Evolutionary conservation across 2,888 invertebrate species (phyloP), one percentile per base, ranked within the genome.

Genomic region (Dione vanillae): DNA sequence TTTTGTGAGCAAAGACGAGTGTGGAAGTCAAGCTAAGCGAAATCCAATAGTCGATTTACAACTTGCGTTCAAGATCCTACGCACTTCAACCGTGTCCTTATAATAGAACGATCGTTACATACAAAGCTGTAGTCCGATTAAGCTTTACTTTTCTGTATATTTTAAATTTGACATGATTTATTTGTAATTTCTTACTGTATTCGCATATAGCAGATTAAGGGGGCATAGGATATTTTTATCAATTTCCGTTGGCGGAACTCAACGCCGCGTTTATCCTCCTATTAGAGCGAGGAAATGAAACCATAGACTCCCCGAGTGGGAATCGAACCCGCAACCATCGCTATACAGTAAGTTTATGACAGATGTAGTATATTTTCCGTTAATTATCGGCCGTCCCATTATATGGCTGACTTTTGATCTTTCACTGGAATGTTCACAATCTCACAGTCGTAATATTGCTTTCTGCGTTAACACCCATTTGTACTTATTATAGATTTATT

Each of bases 1-100:
- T 84, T 88, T 92, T 91, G 92, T 93, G 92, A 93, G 92, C 92
- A 91, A 91, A 83, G 87, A 87, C 81, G 80, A 79, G 82, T 82
- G 82, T 76, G 67, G 78, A 65, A 73, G 69, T 78, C 78, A 81
- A 81, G 81, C 79, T 82, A 75, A 85, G 80, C 76, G 78, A 83
- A 83, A 85, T 80, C 82, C 78, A 85, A 87, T 86, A 87, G 84
- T 86, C 83, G 78, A 82, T 78, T 72, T 79, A 80, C 75, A 78
- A 76, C 71, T 75, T 76, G 75, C 70, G 73, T 67, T 64, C 70
- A 75, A 70, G 65, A 71, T 61, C 52, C 65, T 61, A 43, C 16
- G 16, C 37, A 54, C 43, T 56, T 37, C 56, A 56, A 35, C 2
- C 37, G 16, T 10, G 43, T 59, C 59, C 20, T 59, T 59, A 20